Conservation (phyloP, 2,888 invertebrate species). For the Coecobrya sp. region DNA sequence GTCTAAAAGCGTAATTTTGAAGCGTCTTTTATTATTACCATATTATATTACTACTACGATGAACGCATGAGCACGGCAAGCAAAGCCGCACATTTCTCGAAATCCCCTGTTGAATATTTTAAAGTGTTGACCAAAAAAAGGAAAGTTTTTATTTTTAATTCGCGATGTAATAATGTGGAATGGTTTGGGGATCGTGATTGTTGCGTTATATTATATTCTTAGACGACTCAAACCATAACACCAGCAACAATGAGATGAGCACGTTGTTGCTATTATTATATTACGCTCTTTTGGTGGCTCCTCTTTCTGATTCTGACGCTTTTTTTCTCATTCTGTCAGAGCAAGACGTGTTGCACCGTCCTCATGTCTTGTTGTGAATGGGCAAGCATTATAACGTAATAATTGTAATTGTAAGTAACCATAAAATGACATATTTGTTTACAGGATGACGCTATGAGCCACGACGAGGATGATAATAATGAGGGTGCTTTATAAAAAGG, state of each 20-base stretch:
- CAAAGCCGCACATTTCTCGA: constrained; percentile 38
- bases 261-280: constrained; percentile 6
- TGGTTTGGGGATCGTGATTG: constrained; percentile 42
- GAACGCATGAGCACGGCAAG: constrained; percentile 20
- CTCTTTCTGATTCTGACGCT: constrained; percentile 35
- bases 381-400: constrained; percentile 12
- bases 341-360: not conserved
- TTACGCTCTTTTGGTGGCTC: constrained; percentile 40
- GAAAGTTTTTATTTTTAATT: constrained; percentile 35
- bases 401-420: constrained; percentile 33
- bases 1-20: constrained; percentile 42
- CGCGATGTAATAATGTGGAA: not conserved
- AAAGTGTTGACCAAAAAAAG: constrained; percentile 62
- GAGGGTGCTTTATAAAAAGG: constrained; percentile 30
- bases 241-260: constrained; percentile 40
- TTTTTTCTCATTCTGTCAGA: constrained; percentile 59
- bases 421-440: constrained; percentile 67
- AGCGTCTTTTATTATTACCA: constrained; percentile 36
- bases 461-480: constrained; percentile 33
- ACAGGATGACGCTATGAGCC: constrained; percentile 67
- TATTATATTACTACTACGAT: not conserved
- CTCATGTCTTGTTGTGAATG: constrained; percentile 13
- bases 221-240: constrained; percentile 12
- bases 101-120: constrained; percentile 19
- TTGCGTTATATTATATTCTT: constrained; percentile 1